phyloP scores from a whole-genome alignment of 2,113 vertebrate species.

The Sitta europaea region DNA sequence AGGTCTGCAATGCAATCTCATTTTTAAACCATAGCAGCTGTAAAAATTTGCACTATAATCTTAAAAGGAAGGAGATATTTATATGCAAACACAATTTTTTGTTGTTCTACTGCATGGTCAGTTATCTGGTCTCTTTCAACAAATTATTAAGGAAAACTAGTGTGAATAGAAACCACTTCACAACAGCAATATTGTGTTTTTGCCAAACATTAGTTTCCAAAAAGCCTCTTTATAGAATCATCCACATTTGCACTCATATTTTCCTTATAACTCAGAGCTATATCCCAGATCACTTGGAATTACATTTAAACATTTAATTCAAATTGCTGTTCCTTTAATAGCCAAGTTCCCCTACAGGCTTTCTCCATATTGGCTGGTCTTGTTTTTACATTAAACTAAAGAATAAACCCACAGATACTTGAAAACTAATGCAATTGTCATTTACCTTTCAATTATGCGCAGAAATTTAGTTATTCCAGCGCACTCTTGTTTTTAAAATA shows the following conservation, averaged over 20 bases:
- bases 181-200: not conserved
- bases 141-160: not conserved
- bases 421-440: not conserved
- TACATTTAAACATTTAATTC: not conserved
- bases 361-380: not conserved
- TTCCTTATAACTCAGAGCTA: not conserved
- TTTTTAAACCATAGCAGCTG: constrained; percentile 16
- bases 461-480: not conserved
- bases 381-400: not conserved
- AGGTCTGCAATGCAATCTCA: constrained; percentile 35
- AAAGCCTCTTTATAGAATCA: not conserved
- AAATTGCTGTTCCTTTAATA: not conserved
- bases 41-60: not conserved
- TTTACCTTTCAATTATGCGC: not conserved
- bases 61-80: constrained; percentile 3
- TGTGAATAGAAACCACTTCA: not conserved
- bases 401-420: not conserved
- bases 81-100: not conserved
- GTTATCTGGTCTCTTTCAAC: not conserved
- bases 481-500: not conserved
- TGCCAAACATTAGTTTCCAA: not conserved
- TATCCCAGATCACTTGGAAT: not conserved
- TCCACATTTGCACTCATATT: not conserved
- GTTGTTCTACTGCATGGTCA: not conserved
- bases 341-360: not conserved